Percentiles rank a stretch among this genome's conserved stretches.
These are phyloP conservation scores for Scyliorhinus canicula DNA, from an alignment of 2,797 vertebrate species.

Conservation along the genomic window DNA sequence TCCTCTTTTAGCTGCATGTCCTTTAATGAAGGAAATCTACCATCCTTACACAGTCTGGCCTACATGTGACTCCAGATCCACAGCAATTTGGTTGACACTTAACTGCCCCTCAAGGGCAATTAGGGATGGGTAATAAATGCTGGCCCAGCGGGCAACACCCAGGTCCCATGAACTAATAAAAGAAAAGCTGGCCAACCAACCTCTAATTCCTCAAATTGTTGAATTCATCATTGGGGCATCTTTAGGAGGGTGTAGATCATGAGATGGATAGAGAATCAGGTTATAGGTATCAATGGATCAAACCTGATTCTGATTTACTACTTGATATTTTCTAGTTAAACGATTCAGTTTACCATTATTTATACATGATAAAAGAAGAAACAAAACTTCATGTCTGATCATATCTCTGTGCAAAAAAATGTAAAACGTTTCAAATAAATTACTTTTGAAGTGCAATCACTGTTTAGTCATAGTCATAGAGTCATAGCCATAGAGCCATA, in stretches of 20 bases:
- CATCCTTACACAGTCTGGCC: no score
- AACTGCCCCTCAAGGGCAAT: no score
- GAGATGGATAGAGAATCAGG: conserved; percentile 18
- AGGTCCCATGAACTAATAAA: no score
- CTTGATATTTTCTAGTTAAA: background rate
- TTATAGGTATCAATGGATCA: background rate
- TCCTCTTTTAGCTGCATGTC: no score
- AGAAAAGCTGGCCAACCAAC: background rate
- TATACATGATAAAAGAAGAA: background rate
- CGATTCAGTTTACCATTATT: background rate
- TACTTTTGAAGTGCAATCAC: background rate
- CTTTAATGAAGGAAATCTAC: no score
- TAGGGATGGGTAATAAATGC: no score
- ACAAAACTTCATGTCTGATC: background rate
- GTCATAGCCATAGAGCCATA: no score
- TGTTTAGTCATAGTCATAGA: no score
- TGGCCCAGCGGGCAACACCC: no score
- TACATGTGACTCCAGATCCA: no score
- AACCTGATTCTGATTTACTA: background rate
- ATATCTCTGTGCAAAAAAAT: background rate
- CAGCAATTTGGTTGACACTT: no score
- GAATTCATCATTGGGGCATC: background rate
- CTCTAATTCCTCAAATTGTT: background rate
- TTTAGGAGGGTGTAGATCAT: background rate
- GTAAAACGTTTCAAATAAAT: background rate